Percentiles rank a stretch among this genome's conserved stretches.
Evolutionary conservation across 2,888 invertebrate species (phyloP).

Genomic region (Cepaea hortensis): DNA sequence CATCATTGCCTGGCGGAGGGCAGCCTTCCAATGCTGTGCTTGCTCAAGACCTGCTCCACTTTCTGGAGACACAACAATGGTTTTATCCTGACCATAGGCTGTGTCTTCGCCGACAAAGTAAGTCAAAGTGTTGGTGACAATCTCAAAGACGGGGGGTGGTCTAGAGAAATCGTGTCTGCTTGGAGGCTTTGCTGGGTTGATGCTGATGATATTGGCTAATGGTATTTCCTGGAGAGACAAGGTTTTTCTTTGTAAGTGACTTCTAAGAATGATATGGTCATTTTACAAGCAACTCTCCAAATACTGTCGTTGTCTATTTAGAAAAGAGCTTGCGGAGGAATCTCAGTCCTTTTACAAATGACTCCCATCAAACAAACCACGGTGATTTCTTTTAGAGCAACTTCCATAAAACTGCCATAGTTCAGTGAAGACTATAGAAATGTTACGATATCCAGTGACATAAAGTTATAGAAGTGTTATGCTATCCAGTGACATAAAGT

Average conservation of each 20-base stretch:
- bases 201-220: conserved; percentile 83
- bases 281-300: too few relatives aligned
- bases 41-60: conserved; percentile 89
- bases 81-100: conserved; percentile 76
- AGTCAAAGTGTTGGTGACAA: conserved; percentile 85
- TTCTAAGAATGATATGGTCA: too few relatives aligned
- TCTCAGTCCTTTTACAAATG: too few relatives aligned
- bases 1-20: conserved; percentile 93
- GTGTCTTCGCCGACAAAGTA: conserved; percentile 95
- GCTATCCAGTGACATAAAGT: too few relatives aligned
- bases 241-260: neutral
- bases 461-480: too few relatives aligned
- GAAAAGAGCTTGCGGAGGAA: too few relatives aligned
- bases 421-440: too few relatives aligned
- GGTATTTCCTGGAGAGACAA: conserved; percentile 85
- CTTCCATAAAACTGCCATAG: too few relatives aligned
- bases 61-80: conserved; percentile 73
- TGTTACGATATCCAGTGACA: too few relatives aligned
- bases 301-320: too few relatives aligned
- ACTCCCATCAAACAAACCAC: too few relatives aligned
- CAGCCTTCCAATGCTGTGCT: conserved; percentile 95
- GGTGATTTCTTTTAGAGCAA: too few relatives aligned
- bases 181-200: conserved; percentile 87
- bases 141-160: conserved; percentile 86
- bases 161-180: conserved; percentile 61